Conservation (phyloP, 2,113 vertebrate species). For the Carollia perspicillata region DNA sequence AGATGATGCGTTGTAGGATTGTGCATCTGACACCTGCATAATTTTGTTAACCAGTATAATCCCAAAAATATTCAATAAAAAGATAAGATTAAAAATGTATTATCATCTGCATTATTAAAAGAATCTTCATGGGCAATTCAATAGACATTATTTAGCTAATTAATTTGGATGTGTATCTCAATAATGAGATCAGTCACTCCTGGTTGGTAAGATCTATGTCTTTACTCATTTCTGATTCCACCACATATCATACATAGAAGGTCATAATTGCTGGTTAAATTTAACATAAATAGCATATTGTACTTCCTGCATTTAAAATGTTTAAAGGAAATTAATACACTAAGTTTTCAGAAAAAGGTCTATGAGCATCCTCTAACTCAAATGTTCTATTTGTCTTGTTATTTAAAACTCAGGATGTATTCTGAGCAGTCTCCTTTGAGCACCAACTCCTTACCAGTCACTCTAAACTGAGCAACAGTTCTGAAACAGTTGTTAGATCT, state of each 20-base stretch:
- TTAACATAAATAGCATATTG: background rate
- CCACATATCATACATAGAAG: background rate
- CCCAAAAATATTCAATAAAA: background rate
- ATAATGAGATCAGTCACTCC: background rate
- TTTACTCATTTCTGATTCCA: background rate
- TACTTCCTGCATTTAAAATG: constrained; percentile 6
- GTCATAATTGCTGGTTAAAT: background rate
- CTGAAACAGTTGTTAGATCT: background rate
- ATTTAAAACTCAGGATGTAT: background rate
- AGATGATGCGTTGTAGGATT: background rate
- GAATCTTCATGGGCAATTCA: background rate
- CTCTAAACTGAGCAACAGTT: background rate
- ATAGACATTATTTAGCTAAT: background rate
- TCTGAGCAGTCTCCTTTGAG: background rate
- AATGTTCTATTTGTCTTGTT: background rate
- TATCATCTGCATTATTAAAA: constrained; percentile 13
- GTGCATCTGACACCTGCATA: background rate
- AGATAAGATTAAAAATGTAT: background rate
- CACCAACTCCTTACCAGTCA: background rate
- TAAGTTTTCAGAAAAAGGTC: background rate
- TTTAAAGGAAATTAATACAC: background rate
- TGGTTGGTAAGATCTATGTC: background rate
- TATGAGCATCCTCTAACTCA: background rate
- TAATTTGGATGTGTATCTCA: background rate
- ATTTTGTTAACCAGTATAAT: background rate